Base-by-base conservation (phyloP, 2,888 invertebrate genomes). In the Malachius bipustulatus region DNA sequence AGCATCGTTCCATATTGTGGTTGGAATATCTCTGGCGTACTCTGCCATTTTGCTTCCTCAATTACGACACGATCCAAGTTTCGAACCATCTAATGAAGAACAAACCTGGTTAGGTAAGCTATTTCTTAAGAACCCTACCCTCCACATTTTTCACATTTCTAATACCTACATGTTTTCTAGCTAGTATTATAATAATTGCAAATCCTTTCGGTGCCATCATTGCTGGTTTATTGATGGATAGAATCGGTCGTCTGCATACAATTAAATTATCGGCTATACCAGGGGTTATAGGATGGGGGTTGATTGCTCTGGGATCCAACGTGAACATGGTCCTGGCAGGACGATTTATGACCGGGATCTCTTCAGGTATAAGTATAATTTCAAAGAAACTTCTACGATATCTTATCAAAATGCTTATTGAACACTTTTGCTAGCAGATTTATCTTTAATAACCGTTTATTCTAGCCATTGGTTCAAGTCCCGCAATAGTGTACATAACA, bases 401-500 rank as follows among this genome's bases (percentile, higher is more conserved):
- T n/a, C 8, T 8, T 24, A 8, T 24, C 8, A 24, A 24, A 8
- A 24, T 24, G n/a, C n/a, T 24, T 8, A 24, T 24, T 24, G 8
- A 24, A n/a, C n/a, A n/a, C n/a, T n/a, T n/a, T n/a, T n/a, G 15
- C 10, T n/a, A 4, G 14, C 14, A n/a, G n/a, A n/a, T n/a, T n/a
- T n/a, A n/a, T n/a, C n/a, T n/a, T 36, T 32, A 33, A 33, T 16
- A 14, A n/a, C 11, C 2, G 3, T 29, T 11, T 37, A 38, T 54
- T 57, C 30, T 44, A 57, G 72, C 71, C 2, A 59, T 71, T 54
- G 70, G 70, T 9, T 69, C 71, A 2, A 71, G 70, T 45, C 72
- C 73, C 3, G 72, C 70, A 2, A 68, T 72, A 36, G 73, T 73
- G 10, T 74, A 73, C 51, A 71, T 73, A 35, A 72, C 73, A 9